phyloP scores from a whole-genome alignment of 2,113 vertebrate species.

The Caloenas nicobarica region DNA sequence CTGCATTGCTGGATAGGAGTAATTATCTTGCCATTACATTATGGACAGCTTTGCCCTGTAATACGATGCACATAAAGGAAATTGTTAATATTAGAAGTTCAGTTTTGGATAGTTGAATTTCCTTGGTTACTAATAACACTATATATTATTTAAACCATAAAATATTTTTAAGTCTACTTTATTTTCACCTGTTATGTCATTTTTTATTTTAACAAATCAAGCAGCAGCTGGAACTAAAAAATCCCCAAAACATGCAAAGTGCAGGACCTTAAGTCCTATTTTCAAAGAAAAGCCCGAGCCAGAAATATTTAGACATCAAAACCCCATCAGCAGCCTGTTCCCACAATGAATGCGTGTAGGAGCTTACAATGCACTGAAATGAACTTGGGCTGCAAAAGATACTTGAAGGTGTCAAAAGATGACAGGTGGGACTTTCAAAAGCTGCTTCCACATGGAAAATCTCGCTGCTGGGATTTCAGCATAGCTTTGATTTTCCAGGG shows the following conservation, averaged over 20 bases:
- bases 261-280: not conserved
- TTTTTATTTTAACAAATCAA: not conserved
- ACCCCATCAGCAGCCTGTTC: not conserved
- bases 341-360: not conserved
- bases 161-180: not conserved
- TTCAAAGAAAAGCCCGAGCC: not conserved
- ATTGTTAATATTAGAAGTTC: not conserved
- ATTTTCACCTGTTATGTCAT: not conserved
- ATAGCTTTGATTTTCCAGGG: not conserved
- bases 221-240: not conserved
- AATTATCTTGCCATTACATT: slow-evolving; percentile 14
- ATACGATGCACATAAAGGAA: not conserved
- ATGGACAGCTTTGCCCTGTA: not conserved
- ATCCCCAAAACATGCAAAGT: not conserved
- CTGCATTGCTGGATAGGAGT: not conserved
- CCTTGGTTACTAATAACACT: not conserved
- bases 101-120: not conserved
- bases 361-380: not conserved
- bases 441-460: not conserved
- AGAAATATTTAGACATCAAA: not conserved
- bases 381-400: not conserved
- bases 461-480: not conserved
- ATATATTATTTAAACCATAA: not conserved
- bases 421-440: not conserved
- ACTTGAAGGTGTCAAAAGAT: not conserved